Conservation (phyloP, 2,888 invertebrate species). For the Phengaris alcon region DNA sequence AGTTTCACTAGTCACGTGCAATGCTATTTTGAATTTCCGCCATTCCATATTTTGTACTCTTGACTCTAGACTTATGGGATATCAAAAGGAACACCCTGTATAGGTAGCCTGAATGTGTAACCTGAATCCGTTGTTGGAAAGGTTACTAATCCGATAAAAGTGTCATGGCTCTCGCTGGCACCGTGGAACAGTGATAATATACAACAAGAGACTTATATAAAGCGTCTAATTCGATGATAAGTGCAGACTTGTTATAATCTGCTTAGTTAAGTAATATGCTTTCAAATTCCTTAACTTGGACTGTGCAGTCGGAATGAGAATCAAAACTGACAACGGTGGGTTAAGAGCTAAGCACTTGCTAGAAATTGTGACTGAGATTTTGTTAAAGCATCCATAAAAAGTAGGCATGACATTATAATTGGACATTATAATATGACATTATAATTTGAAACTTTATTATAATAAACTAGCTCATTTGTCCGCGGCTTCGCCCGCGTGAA, state of each 20-base stretch:
- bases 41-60: too few species aligned
- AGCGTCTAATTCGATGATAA: slow-evolving; percentile 17
- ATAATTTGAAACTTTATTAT: too few species aligned
- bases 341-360: too few species aligned
- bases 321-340: not conserved
- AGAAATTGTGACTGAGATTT: not conserved
- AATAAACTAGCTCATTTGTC: too few species aligned
- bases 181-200: slow-evolving; percentile 7
- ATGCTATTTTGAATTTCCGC: too few species aligned
- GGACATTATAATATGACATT: too few species aligned
- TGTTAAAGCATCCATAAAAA: too few species aligned
- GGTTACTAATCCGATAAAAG: slow-evolving; percentile 25
- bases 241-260: not conserved
- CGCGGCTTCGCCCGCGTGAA: too few species aligned
- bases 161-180: slow-evolving; percentile 17
- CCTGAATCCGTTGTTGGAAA: slow-evolving; percentile 28
- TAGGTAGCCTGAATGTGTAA: not conserved
- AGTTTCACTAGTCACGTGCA: too few species aligned
- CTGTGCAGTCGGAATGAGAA: not conserved
- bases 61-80: not conserved
- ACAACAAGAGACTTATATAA: slow-evolving; percentile 22
- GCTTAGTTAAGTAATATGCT: too few species aligned
- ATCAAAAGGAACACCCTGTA: not conserved
- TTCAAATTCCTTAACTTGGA: not conserved
- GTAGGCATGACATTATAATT: too few species aligned